Conservation (phyloP, 2,888 invertebrate species). For the Cryptocephalus moraei region DNA sequence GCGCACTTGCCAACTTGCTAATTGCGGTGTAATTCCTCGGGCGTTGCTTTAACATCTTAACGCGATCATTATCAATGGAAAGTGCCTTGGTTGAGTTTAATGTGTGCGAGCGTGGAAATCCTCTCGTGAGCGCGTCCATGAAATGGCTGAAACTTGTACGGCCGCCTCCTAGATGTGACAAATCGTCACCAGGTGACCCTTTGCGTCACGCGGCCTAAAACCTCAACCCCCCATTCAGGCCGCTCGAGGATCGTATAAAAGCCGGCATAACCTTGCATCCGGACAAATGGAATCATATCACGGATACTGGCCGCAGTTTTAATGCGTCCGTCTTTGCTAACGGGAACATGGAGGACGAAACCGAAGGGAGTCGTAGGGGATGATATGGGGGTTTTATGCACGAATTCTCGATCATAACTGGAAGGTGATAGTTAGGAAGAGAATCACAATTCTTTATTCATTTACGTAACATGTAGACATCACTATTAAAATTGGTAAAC, state of each 20-base stretch:
- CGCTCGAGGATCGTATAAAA: conserved; percentile 35
- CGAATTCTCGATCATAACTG: no score
- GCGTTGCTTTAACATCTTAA: conserved; percentile 14
- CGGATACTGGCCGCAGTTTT: conserved; percentile 19
- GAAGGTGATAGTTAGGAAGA: no score
- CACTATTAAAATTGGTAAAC: no score
- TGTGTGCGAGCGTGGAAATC: conserved; percentile 13
- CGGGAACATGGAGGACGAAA: conserved; percentile 17
- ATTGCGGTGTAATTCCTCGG: conserved; percentile 15
- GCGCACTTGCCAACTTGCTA: conserved; percentile 11
- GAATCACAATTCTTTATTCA: no score
- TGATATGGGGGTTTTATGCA: background rate
- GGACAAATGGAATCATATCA: conserved; percentile 33
- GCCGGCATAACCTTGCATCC: conserved; percentile 21
- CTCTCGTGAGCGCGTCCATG: conserved; percentile 29
- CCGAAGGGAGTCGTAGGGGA: conserved; percentile 4
- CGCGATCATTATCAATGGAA: conserved; percentile 22
- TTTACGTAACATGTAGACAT: no score
- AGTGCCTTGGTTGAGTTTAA: conserved; percentile 5
- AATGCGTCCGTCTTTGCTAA: conserved; percentile 34
- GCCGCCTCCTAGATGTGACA: conserved; percentile 39
- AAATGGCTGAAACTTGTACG: conserved; percentile 41
- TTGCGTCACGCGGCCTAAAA: conserved; percentile 29
- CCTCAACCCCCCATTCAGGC: conserved; percentile 30
- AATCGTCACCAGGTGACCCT: conserved; percentile 42